Conservation (phyloP, 2,888 invertebrate species). For the Vesta saturnalis region DNA sequence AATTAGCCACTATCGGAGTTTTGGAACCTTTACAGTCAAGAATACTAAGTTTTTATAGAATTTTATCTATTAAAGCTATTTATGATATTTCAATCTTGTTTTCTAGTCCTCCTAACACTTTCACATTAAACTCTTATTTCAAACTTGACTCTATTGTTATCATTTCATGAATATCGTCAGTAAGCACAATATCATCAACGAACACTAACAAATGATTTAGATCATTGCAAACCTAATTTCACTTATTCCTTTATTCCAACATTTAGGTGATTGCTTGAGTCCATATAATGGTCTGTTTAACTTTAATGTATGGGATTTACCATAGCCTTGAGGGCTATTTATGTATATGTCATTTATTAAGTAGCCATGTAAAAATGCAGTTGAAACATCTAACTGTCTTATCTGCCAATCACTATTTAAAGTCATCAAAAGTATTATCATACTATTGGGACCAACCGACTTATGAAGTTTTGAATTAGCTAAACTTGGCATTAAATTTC, state of each 20-base stretch:
- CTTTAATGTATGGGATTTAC: not conserved
- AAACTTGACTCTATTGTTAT: not conserved
- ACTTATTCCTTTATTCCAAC: too few species aligned
- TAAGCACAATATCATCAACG: not conserved
- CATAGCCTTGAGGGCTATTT: constrained; percentile 3
- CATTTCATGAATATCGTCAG: too few species aligned
- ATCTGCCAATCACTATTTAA: too few species aligned
- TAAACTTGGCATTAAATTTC: too few species aligned
- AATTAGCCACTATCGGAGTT: not conserved
- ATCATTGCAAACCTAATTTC: too few species aligned
- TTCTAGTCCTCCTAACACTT: not conserved
- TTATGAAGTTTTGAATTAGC: too few species aligned
- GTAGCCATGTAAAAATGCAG: constrained; percentile 28
- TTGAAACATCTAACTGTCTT: constrained; percentile 25
- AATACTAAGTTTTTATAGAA: not conserved
- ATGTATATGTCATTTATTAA: constrained; percentile 16
- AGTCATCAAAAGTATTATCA: not conserved
- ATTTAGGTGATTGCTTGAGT: not conserved
- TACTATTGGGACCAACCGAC: too few species aligned
- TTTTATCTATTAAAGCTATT: too few species aligned
- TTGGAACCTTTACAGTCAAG: not conserved
- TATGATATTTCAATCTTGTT: too few species aligned
- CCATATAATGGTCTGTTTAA: not conserved
- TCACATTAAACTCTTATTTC: not conserved
- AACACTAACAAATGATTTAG: not conserved